phyloP scores from a whole-genome alignment of 2,113 vertebrate species.

The Rattus rattus region DNA sequence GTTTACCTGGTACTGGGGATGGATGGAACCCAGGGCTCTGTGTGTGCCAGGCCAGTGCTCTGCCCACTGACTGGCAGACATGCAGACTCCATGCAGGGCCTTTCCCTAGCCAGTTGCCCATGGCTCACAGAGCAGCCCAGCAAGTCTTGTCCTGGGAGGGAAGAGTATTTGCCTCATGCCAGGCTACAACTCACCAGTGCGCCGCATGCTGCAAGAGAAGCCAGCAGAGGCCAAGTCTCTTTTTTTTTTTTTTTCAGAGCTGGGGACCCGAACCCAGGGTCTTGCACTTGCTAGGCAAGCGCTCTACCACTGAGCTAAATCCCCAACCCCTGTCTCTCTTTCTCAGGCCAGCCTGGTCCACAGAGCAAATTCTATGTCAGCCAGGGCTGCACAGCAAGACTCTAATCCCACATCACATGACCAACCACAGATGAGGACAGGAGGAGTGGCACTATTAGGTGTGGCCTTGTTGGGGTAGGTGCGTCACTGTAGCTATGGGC shows the following conservation, averaged over 20 bases:
- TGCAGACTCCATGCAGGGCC: not conserved
- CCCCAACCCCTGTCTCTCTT: no score
- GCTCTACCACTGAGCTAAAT: no score
- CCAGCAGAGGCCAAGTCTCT: not conserved
- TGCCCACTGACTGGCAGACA: not conserved
- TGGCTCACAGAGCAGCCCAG: not conserved
- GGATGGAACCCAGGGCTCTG: not conserved
- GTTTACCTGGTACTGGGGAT: not conserved
- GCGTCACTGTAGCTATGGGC: no score
- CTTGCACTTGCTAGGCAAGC: no score
- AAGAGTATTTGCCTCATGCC: not conserved
- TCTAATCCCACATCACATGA: not conserved
- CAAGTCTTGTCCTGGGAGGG: not conserved
- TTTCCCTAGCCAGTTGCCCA: rapidly evolving
- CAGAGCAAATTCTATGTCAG: not conserved
- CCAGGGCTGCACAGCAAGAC: not conserved
- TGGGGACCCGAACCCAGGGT: no score
- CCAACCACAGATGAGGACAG: not conserved
- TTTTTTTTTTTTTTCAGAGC: no score
- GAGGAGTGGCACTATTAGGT: no score
- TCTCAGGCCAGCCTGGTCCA: not conserved
- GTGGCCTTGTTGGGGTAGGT: no score
- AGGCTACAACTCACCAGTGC: not conserved
- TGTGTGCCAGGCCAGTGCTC: not conserved
- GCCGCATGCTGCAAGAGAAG: no score